Base-by-base conservation (phyloP, 2,113 vertebrate genomes). In the Cheilinus undulatus region DNA sequence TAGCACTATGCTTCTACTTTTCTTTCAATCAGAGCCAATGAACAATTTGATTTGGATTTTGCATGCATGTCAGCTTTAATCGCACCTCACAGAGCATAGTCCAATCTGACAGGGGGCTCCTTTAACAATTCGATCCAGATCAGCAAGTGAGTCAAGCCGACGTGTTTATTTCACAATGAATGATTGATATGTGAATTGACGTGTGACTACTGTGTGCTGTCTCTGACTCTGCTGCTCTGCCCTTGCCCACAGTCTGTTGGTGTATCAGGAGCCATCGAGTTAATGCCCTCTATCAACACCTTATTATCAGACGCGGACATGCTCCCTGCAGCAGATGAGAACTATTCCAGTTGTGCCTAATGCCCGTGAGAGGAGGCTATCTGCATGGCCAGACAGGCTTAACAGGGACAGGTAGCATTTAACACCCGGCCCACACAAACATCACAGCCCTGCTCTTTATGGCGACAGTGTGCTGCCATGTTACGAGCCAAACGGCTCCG, bases 231-330 rank as follows among this genome's bases (percentile, higher is more conserved):
- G 71, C 38, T 15, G 66, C 73, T 43, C 67, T 61, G 74, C 59
- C 71, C 56, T 82, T 80, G 80, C 85, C 64, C 72, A 80, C 66
- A 24, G 78, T 88, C 78, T 87, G 81, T 82, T 82, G 66, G 76
- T 90, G 80, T 90, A 90, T 90, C 88, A 78, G 80, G 62, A 80
- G 81, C 68, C 63, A 73, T 82, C 59, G 69, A 78, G 76, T 73
- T 91, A 88, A 90, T 86, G 82, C 83, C 74, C 80, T 85, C 90
- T 83, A 88, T 92, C 89, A 92, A 88, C 91, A 87, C 89, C 89
- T 87, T 90, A 92, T 91, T 92, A 85, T 88, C 82, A 82, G 64
- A 81, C 32, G 4, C 28, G 24, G 43, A 70, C 80, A 67, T 57
- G 80, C 80, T 84, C 76, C 73, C 76, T 9, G 64, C 84, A 75